Evolutionary conservation across 2,113 vertebrate genomes (phyloP).

Genomic region (western clawed frog (Xenopus tropicalis)): UCB_Xtro_10.0 CM004447.2:22092501-22093000

Average conservation of each 20-base stretch:
- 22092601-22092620: no score
- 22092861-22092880: background rate
- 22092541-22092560: no score
- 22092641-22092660: no score
- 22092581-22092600: no score
- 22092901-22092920: constrained; percentile 1
- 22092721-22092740: background rate
- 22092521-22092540: no score
- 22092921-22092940: background rate
- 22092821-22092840: background rate
- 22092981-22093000: constrained; percentile 96
- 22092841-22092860: background rate
- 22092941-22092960: constrained; percentile 8
- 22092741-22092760: constrained; percentile 41
- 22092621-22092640: no score
- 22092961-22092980: constrained; percentile 90
- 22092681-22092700: no score
- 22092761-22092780: constrained; percentile 22
- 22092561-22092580: no score
- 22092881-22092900: background rate
- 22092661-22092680: no score
- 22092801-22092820: background rate
- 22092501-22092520: no score
- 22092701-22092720: no score
- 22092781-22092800: background rate